phyloP scores from a whole-genome alignment of 2,888 invertebrate species.

The Spatulosminthurus flaviceps region DNA sequence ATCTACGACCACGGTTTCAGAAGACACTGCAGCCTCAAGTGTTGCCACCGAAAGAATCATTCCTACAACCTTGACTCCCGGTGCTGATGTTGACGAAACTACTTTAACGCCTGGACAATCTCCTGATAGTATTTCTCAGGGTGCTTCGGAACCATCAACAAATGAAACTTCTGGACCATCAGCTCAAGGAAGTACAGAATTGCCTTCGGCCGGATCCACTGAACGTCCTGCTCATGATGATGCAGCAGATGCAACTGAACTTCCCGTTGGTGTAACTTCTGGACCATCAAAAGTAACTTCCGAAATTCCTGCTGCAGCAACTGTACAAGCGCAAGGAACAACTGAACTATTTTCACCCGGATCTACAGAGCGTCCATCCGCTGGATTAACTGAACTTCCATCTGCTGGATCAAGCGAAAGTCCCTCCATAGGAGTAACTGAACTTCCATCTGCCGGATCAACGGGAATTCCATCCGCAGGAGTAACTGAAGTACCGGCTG shows the following conservation, averaged over 20 bases:
- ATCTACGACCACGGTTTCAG: not conserved
- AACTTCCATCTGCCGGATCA: not conserved
- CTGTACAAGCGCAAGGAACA: not conserved
- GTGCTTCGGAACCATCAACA: constrained; percentile 33
- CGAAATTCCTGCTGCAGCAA: not conserved
- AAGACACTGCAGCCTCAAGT: constrained; percentile 35
- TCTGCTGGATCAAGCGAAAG: no score
- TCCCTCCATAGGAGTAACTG: not conserved
- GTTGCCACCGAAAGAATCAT: constrained; percentile 33
- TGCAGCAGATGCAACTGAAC: not conserved
- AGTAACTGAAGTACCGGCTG: no score
- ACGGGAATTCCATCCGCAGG: no score
- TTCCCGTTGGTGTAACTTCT: not conserved
- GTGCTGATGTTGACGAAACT: not conserved
- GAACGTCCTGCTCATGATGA: not conserved
- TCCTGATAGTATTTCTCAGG: not conserved
- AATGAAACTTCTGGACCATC: not conserved
- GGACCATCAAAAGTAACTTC: not conserved
- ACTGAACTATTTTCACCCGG: no score
- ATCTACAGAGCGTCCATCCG: no score
- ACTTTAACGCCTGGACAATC: not conserved
- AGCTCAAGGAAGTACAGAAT: not conserved
- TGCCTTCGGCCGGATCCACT: constrained; percentile 33
- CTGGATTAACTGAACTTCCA: no score
- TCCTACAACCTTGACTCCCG: constrained; percentile 2